These are phyloP conservation scores for Phalloptychus januarius DNA, from an alignment of 2,797 vertebrate species.

Conservation along the genomic window DNA sequence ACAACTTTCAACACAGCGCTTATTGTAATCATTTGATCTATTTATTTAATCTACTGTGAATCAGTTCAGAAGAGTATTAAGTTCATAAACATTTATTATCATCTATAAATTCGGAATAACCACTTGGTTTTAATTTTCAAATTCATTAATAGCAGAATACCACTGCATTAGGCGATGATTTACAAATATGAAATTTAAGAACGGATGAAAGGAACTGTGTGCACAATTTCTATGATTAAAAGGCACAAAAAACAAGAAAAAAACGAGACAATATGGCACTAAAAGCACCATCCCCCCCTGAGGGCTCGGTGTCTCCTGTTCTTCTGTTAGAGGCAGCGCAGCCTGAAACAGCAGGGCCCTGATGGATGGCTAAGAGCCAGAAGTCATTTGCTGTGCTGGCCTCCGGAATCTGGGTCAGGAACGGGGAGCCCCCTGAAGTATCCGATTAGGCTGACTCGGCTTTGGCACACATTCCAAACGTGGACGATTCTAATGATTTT, in stretches of 20 bases:
- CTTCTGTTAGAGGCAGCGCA: conserved; percentile 25
- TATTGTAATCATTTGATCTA: background rate
- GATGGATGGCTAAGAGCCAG: conserved; percentile 42
- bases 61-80: background rate
- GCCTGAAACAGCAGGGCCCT: conserved; percentile 7
- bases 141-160: conserved; percentile 30
- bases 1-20: background rate
- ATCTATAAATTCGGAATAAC: background rate
- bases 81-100: background rate
- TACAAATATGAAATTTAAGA: background rate
- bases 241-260: background rate
- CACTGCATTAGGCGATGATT: background rate
- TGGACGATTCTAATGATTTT: background rate
- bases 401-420: conserved; percentile 50
- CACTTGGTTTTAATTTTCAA: conserved; percentile 23
- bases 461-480: conserved; percentile 4
- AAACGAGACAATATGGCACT: conserved; percentile 5
- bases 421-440: background rate
- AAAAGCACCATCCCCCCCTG: conserved; percentile 6
- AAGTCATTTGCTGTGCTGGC: conserved; percentile 25
- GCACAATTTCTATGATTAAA: background rate
- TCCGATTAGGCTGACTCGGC: conserved; percentile 5
- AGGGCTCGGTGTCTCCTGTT: background rate
- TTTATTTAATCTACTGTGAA: background rate
- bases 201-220: background rate